Base-by-base conservation (phyloP, 35 echinoderm and acorn worm species). In the Holothuria glaberrima region DNA sequence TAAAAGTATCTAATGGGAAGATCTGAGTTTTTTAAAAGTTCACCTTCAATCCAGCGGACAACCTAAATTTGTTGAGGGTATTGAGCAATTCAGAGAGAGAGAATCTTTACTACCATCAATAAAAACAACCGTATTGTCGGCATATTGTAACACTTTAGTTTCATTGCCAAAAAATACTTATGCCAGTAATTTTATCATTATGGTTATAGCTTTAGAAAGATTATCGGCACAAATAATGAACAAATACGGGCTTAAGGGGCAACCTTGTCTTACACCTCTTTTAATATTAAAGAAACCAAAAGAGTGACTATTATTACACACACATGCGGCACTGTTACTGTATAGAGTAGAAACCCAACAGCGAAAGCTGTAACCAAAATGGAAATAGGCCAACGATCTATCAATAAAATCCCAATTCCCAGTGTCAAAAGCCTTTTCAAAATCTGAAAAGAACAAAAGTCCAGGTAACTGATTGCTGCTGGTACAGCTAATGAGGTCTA, bases 221-320 rank as follows among this genome's bases (percentile, higher is more conserved):
- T 85, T 75, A 68, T 94, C 92, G 62, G 26, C 78, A 65, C 60
- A 59, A 74, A 94, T 24, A 32, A 86, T 92, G 60, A 92, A 92
- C 12, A 92, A 18, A 76, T 92, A 92, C 9, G 90, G 90, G 32
- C 78, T 86, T 19, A 94, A 31, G 9, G 92, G 92, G 64, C 68
- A 83, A 2, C 92, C 92, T 73, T 94, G 86, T 6, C 92, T 27
- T 10, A 94, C 77, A 61, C n/a, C n/a, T n/a, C n/a, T n/a, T n/a
- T n/a, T n/a, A n/a, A n/a, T n/a, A n/a, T n/a, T n/a, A n/a, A n/a
- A n/a, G n/a, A n/a, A n/a, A n/a, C n/a, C n/a, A n/a, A n/a, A n/a
- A n/a, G n/a, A n/a, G n/a, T n/a, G n/a, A 41, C 86, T 87, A 72
- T 90, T 94, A 76, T 94, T 94, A 31, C 70, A 57, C 32, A 94